phyloP scores from a whole-genome alignment of 2,113 vertebrate species.

The Salvelinus namaycush region DNA sequence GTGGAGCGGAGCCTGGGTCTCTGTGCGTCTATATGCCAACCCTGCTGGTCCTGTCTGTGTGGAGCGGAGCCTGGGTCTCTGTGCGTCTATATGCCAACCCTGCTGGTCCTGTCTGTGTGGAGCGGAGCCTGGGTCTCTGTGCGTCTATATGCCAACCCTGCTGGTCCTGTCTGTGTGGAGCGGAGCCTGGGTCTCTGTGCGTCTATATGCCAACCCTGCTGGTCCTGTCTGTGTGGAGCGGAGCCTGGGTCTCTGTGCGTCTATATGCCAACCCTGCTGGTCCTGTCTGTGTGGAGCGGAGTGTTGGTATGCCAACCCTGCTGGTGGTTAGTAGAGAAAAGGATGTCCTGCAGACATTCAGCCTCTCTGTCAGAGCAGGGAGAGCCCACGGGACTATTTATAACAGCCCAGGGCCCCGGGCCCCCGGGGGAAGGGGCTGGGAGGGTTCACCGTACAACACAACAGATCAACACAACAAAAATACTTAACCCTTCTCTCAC shows the following conservation, averaged over 20 bases:
- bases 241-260: too few species aligned
- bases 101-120: slow-evolving; percentile 17
- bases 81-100: slow-evolving; percentile 11
- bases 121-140: slow-evolving; percentile 64
- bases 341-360: slow-evolving; percentile 76
- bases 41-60: slow-evolving; percentile 64
- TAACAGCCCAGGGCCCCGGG: slow-evolving; percentile 59
- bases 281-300: slow-evolving; percentile 70
- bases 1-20: slow-evolving; percentile 62
- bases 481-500: slow-evolving; percentile 67
- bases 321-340: slow-evolving; percentile 65
- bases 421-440: slow-evolving; percentile 47
- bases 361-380: slow-evolving; percentile 71
- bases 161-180: slow-evolving; percentile 68
- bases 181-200: too few species aligned
- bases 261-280: slow-evolving; percentile 66
- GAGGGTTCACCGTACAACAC: slow-evolving; percentile 66
- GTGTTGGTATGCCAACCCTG: slow-evolving; percentile 56
- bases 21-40: too few species aligned
- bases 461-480: slow-evolving; percentile 63
- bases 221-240: too few species aligned
- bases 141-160: slow-evolving; percentile 7
- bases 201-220: too few species aligned
- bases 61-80: slow-evolving; percentile 70
- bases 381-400: slow-evolving; percentile 72